Percentiles rank a stretch among this genome's conserved stretches.
Evolutionary conservation across 2,113 vertebrate species (phyloP).

Genomic region (Melanerpes aurifrons): DNA sequence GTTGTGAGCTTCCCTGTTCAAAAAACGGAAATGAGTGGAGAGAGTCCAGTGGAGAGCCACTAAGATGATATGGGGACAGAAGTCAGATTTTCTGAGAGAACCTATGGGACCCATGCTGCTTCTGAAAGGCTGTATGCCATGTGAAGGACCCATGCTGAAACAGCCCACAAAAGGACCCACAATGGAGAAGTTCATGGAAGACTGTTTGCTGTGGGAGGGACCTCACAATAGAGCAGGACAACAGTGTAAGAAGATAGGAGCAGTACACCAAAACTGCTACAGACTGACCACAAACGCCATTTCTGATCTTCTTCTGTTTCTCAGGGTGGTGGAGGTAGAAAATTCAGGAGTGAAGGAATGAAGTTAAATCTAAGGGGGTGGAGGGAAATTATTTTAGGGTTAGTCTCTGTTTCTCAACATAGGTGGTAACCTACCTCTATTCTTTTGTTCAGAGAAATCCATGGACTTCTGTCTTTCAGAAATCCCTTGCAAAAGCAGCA

Average conservation of each 20-base stretch:
- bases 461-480: not conserved
- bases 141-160: too few relatives aligned
- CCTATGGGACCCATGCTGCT: too few relatives aligned
- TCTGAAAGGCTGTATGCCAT: too few relatives aligned
- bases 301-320: not conserved
- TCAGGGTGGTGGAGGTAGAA: rapidly evolving
- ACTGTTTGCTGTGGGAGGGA: too few relatives aligned
- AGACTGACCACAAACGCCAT: not conserved
- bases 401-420: not conserved
- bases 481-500: not conserved
- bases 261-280: not conserved
- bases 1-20: too few relatives aligned
- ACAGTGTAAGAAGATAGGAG: not conserved
- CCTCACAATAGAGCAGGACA: not conserved
- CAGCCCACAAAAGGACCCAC: too few relatives aligned
- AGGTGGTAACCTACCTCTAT: not conserved
- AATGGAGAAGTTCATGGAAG: too few relatives aligned
- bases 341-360: not conserved
- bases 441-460: not conserved
- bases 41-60: too few relatives aligned
- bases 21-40: too few relatives aligned
- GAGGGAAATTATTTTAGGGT: not conserved
- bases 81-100: too few relatives aligned
- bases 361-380: not conserved
- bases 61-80: too few relatives aligned